A percentile compares a stretch with the other conserved stretches of the same genome.
These are phyloP conservation scores for Coturnix japonica DNA, from an alignment of 2,113 vertebrate species.

Conservation along the genomic window DNA sequence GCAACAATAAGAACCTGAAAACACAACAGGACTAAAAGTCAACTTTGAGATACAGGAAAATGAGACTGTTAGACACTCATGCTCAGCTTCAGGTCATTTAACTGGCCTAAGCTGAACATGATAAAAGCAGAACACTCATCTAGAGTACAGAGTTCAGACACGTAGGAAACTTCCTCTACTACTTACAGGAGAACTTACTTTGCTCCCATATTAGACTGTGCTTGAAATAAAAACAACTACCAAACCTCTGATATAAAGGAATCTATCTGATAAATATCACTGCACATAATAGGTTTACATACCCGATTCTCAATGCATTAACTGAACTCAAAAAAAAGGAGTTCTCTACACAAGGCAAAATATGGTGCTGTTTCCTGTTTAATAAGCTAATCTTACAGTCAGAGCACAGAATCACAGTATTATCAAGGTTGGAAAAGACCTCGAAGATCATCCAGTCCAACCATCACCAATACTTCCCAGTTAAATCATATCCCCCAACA, in stretches of 20 bases:
- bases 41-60: not conserved
- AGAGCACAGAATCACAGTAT: no score
- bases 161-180: not conserved
- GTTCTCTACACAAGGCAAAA: not conserved
- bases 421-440: no score
- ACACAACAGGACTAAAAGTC: not conserved
- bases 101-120: not conserved
- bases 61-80: accelerated
- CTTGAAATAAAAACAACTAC: not conserved
- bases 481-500: no score
- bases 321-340: not conserved
- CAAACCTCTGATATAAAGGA: not conserved
- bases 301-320: not conserved
- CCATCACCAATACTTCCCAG: no score
- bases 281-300: not conserved
- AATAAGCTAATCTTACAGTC: no score
- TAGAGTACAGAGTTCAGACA: not conserved
- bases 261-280: not conserved
- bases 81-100: not conserved
- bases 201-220: not conserved
- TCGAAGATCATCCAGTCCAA: no score
- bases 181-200: not conserved
- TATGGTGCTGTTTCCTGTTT: no score
- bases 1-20: not conserved
- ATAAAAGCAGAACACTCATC: not conserved